Conservation (phyloP, 2,797 vertebrate species). For the Acomys russatus region DNA sequence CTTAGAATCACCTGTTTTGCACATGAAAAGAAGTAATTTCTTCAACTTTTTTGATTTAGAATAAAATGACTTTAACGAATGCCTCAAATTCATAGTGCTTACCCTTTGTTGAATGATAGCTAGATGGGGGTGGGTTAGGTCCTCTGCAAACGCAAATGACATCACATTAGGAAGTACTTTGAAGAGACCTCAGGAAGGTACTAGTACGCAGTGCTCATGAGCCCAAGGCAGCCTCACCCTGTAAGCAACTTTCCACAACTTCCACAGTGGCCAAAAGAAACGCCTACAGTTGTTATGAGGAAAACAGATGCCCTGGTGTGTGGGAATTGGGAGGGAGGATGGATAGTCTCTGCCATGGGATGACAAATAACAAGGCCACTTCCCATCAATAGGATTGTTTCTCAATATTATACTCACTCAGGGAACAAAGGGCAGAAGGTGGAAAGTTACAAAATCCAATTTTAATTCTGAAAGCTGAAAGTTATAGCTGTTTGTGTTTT, state of each 20-base stretch:
- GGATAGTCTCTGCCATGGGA: neutral
- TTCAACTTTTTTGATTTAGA: slow-evolving; percentile 28
- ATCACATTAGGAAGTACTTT: slow-evolving; percentile 68
- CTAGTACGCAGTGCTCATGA: slow-evolving; percentile 35
- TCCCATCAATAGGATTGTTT: neutral
- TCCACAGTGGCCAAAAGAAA: slow-evolving; percentile 63
- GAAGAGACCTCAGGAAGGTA: slow-evolving; percentile 33
- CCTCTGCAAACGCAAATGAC: slow-evolving; percentile 59
- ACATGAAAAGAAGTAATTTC: slow-evolving; percentile 24
- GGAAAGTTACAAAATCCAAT: slow-evolving; percentile 1
- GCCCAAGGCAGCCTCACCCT: neutral
- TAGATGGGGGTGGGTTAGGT: neutral
- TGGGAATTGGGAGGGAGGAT: neutral
- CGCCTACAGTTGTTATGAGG: slow-evolving; percentile 40
- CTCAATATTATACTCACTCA: neutral
- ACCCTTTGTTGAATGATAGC: neutral
- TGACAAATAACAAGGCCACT: neutral
- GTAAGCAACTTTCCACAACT: slow-evolving; percentile 21
- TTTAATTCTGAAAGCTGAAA: slow-evolving; percentile 55
- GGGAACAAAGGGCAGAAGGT: neutral
- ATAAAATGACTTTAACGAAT: slow-evolving; percentile 40
- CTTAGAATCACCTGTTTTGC: neutral
- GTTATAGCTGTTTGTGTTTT: neutral
- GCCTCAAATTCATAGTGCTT: neutral
- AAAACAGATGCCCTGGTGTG: slow-evolving; percentile 62